Evolutionary conservation across 1,140 invertebrate genomes (phyloP), one percentile per base, ranked within the genome.

Genomic region (Pachyrhynchus sulphureomaculatus): DNA sequence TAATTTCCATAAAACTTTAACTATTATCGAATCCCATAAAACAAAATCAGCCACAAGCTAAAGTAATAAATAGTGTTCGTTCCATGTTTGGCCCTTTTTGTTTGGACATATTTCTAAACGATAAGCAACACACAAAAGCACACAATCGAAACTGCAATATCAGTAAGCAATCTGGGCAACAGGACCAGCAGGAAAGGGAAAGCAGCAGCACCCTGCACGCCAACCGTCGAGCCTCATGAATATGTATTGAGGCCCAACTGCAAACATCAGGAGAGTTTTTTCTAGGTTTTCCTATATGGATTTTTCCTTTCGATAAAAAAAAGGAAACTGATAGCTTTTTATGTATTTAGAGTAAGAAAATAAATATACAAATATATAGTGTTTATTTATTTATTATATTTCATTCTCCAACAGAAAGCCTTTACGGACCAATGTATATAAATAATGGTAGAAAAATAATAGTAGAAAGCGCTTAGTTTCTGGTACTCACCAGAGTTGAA

Each of bases 111-210:
- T 42, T 55, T 55, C 23, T 29, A 23, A 55, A 29, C 41, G 53
- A 55, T 55, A 55, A 55, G 53, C 53, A 20, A n/a, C 53, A 17
- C 53, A 44, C 37, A 55, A 55, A 55, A 55, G 53, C 37, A 34
- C 4, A 41, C 34, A 54, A 54, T 48, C 45, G 45, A 48, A 23
- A 15, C 53, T 55, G 39, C 42, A 55, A 55, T 55, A 55, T 55
- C 53, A 39, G 53, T 20, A 12, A 26, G 29, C 51, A 53, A 53
- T 53, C 51, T 53, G 34, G 51, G 33, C 37, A n/a, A 24, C 49
- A 52, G 34, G 32, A 36, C 34, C 39, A 45, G 37, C 53, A 55
- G 53, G 29, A 55, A 55, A 55, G 39, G 53, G 53, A 55, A 55
- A 54, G 51, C 51, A 37, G 24, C 24, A 26, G 24, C 24, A 26